Percentiles rank a stretch among this genome's conserved stretches.
phyloP scores from a whole-genome alignment of 1,140 invertebrate genomes.

The Paramacrobiotus metropolitanus region DNA sequence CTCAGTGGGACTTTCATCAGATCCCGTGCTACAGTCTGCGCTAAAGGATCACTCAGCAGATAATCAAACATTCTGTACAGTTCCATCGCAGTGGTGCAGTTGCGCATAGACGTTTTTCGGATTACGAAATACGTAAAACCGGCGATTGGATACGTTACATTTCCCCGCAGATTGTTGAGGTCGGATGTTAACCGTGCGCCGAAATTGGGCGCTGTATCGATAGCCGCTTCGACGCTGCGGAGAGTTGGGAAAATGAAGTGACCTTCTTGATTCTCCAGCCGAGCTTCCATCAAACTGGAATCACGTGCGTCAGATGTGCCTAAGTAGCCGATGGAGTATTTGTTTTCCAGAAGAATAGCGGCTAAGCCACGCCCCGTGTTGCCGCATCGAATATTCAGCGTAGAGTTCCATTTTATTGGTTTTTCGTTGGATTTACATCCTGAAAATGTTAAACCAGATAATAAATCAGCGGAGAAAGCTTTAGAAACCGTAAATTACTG shows the following conservation, averaged over 20 bases:
- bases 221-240: constrained; percentile 12
- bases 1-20: constrained; percentile 14
- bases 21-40: constrained; percentile 7
- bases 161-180: constrained; percentile 10
- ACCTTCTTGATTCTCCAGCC: constrained; percentile 13
- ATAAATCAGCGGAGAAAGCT: neutral
- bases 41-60: constrained; percentile 11
- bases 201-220: constrained; percentile 11
- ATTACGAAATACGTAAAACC: constrained; percentile 17
- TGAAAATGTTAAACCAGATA: neutral
- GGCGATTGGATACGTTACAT: constrained; percentile 15
- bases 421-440: neutral
- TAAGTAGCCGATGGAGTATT: constrained; percentile 15
- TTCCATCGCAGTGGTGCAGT: constrained; percentile 15
- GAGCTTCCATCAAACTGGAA: constrained; percentile 11
- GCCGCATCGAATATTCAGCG: constrained; percentile 12
- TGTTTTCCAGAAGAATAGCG: constrained; percentile 13
- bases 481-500: neutral
- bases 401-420: constrained; percentile 11
- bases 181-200: constrained; percentile 8
- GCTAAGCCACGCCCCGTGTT: constrained; percentile 14
- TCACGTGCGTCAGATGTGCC: constrained; percentile 9
- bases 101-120: constrained; percentile 10
- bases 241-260: constrained; percentile 8
- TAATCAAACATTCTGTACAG: constrained; percentile 17